A percentile compares a stretch with the other conserved stretches of the same genome.
Conservation (phyloP, 2,113 vertebrate genomes). For the Atlantisia rogersi region DNA sequence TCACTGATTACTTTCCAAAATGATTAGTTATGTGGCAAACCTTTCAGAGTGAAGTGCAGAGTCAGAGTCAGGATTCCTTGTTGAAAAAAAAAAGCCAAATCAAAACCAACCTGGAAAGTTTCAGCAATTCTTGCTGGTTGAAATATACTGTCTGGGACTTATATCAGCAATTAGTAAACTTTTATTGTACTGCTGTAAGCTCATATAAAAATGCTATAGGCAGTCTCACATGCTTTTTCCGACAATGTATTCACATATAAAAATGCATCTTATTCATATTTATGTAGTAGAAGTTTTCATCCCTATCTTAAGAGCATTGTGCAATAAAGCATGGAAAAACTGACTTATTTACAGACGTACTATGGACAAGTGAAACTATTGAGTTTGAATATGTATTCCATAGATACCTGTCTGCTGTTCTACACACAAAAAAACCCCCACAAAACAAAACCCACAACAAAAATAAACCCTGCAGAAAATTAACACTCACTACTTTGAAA, state of each 20-base stretch:
- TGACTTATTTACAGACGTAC: background rate
- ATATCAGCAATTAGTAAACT: background rate
- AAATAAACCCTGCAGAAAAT: background rate
- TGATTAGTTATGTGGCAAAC: background rate
- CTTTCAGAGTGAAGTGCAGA: background rate
- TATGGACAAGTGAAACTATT: background rate
- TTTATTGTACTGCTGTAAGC: background rate
- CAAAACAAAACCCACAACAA: too few species aligned
- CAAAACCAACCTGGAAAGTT: background rate
- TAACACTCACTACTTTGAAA: background rate
- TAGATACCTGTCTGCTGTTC: background rate
- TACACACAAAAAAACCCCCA: background rate
- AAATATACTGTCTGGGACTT: background rate
- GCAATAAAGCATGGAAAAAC: background rate
- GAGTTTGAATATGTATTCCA: background rate
- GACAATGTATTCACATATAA: background rate
- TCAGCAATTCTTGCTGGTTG: background rate
- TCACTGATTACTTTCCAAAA: background rate
- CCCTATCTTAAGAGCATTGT: background rate
- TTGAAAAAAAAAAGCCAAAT: background rate
- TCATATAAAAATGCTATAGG: background rate
- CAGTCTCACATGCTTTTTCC: background rate
- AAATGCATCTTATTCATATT: background rate
- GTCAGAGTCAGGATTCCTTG: background rate
- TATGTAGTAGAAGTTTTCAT: background rate